phyloP scores from a whole-genome alignment of 1,140 invertebrate genomes.

The Panagrolaimus sp. region DNA sequence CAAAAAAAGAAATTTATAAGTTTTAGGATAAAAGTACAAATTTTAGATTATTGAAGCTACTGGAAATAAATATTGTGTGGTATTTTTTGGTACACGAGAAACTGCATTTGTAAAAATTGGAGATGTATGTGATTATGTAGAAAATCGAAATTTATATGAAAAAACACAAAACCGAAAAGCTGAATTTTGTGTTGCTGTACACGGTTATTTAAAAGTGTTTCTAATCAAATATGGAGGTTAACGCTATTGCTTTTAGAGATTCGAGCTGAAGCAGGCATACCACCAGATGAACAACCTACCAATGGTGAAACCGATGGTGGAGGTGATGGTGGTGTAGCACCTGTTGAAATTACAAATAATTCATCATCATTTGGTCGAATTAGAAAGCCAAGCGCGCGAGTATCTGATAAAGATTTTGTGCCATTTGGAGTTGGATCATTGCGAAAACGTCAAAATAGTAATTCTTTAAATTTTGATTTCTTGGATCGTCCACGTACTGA shows the following conservation, averaged over 20 bases:
- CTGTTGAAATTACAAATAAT: background rate
- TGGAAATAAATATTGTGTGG: constrained; percentile 25
- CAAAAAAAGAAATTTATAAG: background rate
- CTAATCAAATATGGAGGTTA: no score
- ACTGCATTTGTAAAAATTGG: constrained; percentile 20
- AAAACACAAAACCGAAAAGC: constrained; percentile 9
- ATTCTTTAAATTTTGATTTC: constrained; percentile 3
- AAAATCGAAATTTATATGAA: constrained; percentile 18
- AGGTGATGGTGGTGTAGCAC: background rate
- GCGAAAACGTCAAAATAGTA: background rate
- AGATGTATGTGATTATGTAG: constrained; percentile 27
- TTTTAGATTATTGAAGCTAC: background rate
- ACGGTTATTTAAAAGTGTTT: no score
- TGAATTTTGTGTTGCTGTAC: constrained; percentile 17
- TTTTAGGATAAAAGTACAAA: background rate
- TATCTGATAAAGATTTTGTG: constrained; percentile 5
- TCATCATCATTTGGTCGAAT: constrained; percentile 21
- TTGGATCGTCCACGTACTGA: background rate
- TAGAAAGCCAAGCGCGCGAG: constrained; percentile 23
- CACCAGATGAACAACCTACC: background rate
- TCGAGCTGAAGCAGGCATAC: constrained; percentile 3
- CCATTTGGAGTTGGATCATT: background rate
- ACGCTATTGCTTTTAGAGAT: no score
- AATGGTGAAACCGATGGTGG: background rate
- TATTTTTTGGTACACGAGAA: constrained; percentile 34